Conservation (phyloP, 2,113 vertebrate genomes). For the Micromys minutus region DNA sequence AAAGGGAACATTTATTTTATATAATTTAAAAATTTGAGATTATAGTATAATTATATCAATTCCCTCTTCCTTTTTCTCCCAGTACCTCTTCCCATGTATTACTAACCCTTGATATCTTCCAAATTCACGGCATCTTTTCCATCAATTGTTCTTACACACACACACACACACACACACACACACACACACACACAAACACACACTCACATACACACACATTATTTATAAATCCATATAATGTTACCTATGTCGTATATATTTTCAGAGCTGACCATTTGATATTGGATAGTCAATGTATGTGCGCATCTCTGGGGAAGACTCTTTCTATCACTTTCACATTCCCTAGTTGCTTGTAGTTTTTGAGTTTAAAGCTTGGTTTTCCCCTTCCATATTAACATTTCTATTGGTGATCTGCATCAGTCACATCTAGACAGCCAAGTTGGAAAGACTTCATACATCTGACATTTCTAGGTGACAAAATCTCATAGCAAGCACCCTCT, state of each 20-base stretch:
- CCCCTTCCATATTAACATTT: not conserved
- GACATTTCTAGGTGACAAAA: no score
- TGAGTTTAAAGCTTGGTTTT: not conserved
- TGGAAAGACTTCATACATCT: not conserved
- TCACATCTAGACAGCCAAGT: not conserved
- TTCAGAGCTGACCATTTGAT: not conserved
- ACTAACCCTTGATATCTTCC: not conserved
- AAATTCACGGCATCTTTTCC: not conserved
- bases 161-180: no score
- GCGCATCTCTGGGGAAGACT: not conserved
- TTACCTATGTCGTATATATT: no score
- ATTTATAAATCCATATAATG: no score
- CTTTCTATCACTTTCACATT: not conserved
- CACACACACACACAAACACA: no score
- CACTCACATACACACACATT: no score
- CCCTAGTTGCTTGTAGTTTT: not conserved
- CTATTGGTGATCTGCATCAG: not conserved
- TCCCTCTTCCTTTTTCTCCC: not conserved
- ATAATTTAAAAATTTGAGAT: not conserved
- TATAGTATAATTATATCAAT: not conserved
- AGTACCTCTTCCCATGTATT: not conserved
- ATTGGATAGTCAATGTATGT: not conserved
- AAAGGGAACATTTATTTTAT: not conserved
- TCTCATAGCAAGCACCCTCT: no score
- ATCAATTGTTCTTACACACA: not conserved